A percentile compares a stretch with the other conserved stretches of the same genome.
Evolutionary conservation across 2,888 invertebrate genomes (phyloP).

Genomic region (Polymixis lichenea): DNA sequence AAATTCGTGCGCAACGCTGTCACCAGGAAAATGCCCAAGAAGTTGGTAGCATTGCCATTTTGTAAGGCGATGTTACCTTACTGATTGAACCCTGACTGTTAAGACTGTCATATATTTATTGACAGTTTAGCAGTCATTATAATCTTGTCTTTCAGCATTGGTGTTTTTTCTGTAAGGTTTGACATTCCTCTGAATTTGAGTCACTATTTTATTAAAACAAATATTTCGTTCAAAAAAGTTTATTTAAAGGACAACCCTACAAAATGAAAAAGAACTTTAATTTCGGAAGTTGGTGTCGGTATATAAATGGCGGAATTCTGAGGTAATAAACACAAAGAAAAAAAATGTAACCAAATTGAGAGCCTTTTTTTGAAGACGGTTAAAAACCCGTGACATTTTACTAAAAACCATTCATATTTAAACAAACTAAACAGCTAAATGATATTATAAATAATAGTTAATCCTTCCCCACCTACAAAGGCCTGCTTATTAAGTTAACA

Average conservation of each 20-base stretch:
- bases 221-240: too few relatives aligned
- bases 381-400: neutral
- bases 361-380: too few relatives aligned
- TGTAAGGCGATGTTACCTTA: neutral
- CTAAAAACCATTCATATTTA: neutral
- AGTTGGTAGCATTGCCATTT: too few relatives aligned
- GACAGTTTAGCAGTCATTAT: neutral
- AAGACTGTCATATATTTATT: neutral
- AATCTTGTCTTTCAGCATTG: neutral
- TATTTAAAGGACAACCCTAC: too few relatives aligned
- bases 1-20: too few relatives aligned
- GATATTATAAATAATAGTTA: conserved; percentile 12
- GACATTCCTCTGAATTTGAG: neutral
- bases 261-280: too few relatives aligned
- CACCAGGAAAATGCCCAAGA: too few relatives aligned
- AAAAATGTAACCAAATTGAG: too few relatives aligned
- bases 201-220: neutral
- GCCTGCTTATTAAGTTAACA: conserved; percentile 8
- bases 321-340: too few relatives aligned
- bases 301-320: too few relatives aligned
- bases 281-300: too few relatives aligned
- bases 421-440: neutral
- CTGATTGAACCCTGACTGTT: neutral
- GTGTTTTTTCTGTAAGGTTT: neutral
- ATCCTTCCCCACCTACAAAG: conserved; percentile 12